phyloP scores from a whole-genome alignment of 2,113 vertebrate genomes.

The Anseranas semipalmata region DNA sequence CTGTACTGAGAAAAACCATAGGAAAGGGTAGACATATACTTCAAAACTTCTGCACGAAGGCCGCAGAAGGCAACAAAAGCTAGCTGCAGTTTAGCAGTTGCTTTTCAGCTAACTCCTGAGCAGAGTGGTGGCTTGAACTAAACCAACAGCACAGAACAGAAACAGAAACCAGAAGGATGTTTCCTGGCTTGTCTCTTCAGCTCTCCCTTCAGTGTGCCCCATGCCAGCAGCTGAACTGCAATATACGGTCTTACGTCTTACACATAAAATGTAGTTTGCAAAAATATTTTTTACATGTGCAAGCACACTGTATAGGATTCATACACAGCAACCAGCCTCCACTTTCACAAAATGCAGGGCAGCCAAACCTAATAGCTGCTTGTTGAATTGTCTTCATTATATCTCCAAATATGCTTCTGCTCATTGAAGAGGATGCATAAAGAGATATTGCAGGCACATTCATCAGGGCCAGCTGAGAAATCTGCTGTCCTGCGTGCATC shows the following conservation, averaged over 20 bases:
- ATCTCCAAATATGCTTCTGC: background rate
- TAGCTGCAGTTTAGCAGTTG: background rate
- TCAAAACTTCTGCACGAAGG: background rate
- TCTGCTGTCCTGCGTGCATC: background rate
- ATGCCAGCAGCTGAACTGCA: background rate
- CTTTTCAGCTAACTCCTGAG: background rate
- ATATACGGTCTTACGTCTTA: background rate
- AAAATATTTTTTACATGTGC: background rate
- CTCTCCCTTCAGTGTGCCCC: background rate
- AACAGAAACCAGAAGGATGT: background rate
- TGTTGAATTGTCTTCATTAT: background rate
- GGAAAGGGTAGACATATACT: background rate
- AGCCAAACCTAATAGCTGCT: background rate
- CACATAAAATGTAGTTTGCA: background rate
- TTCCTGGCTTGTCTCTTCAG: background rate
- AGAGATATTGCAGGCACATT: background rate
- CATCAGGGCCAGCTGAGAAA: background rate
- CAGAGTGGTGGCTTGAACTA: background rate
- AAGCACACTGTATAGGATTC: background rate
- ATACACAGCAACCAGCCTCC: background rate
- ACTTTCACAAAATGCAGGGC: background rate
- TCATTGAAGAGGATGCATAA: background rate
- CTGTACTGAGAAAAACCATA: background rate
- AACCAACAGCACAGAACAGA: background rate
- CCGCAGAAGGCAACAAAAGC: background rate